These are phyloP conservation scores for Armadillidium nasatum DNA, from an alignment of 1,140 invertebrate species.

Conservation along the genomic window DNA sequence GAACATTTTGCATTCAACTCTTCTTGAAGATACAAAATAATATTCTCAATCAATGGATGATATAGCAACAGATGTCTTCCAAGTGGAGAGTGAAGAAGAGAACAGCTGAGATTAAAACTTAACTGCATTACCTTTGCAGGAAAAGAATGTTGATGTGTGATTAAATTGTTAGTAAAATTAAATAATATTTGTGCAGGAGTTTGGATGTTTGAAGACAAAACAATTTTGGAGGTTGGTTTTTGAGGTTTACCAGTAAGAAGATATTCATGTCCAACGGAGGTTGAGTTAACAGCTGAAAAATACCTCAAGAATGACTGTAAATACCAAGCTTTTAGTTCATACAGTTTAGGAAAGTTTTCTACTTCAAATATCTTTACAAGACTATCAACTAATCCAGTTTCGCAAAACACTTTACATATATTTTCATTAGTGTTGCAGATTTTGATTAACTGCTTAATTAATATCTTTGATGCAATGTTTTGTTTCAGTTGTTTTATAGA, in stretches of 20 bases:
- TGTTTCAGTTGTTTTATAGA: background rate
- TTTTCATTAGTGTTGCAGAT: background rate
- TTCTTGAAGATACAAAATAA: slow-evolving; percentile 2
- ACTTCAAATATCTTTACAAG: background rate
- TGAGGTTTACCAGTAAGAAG: background rate
- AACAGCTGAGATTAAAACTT: background rate
- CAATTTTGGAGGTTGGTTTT: background rate
- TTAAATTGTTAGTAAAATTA: slow-evolving; percentile 2
- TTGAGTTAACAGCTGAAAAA: slow-evolving; percentile 3
- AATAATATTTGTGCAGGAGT: background rate
- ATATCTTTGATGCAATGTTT: background rate
- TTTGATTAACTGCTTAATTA: background rate
- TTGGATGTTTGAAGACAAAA: background rate
- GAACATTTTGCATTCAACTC: background rate
- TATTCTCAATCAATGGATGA: background rate
- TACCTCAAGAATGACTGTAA: background rate
- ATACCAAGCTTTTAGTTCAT: background rate
- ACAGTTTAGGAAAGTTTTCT: background rate
- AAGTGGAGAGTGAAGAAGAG: background rate
- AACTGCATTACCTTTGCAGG: background rate
- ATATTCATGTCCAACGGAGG: background rate
- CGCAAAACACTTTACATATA: background rate
- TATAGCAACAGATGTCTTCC: background rate
- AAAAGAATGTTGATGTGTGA: background rate
- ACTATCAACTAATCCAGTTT: background rate